Base-by-base conservation (phyloP, 2,113 vertebrate genomes). In the Xenopus borealis region DNA sequence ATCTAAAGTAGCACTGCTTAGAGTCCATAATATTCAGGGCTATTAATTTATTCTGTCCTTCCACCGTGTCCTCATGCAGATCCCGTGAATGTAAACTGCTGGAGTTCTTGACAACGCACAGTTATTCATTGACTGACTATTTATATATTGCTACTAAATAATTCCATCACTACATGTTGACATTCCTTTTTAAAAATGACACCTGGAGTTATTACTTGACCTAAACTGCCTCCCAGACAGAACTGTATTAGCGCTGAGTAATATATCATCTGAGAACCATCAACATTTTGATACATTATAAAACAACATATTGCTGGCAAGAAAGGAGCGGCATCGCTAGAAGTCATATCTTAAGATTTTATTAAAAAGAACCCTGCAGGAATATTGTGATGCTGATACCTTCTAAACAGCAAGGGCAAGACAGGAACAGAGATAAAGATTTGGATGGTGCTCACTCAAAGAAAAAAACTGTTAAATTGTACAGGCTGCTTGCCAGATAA, bases 141-240 rank as follows among this genome's bases (percentile, higher is more conserved):
- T 44, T 10, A 64, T 40, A 13, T 19, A 12, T 64, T 46, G 17
- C 63, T 40, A 46, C n/a, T 16, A 12, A 45, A 46, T 66, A 66
- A 33, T 46, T 66, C 33, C 33, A n/a, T 46, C 45, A n/a, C 33
- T 45, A 17, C 18, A 12, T 47, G 68, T 76, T 62, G 52, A 66
- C 52, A 30, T 69, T 69, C 44, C 73, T 27, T 69, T 68, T 62
- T 76, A 69, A 76, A 75, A 62, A 46, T 69, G 73, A 69, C 73
- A 69, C 20, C 27, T 63, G 46, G 66, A 76, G 73, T 76, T 76
- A 76, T 76, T 76, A 68, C 58, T 76, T 69, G 73, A 76, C 73
- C 73, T 76, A 53, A 76, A 76, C 12, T 50, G 66, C 58, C 66
- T 62, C 30, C 58, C 33, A 69, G 46, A 55, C 40, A 63, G 66